These are phyloP conservation scores for Ichneumon xanthorius DNA, from an alignment of 2,888 invertebrate species.

Conservation along the genomic window DNA sequence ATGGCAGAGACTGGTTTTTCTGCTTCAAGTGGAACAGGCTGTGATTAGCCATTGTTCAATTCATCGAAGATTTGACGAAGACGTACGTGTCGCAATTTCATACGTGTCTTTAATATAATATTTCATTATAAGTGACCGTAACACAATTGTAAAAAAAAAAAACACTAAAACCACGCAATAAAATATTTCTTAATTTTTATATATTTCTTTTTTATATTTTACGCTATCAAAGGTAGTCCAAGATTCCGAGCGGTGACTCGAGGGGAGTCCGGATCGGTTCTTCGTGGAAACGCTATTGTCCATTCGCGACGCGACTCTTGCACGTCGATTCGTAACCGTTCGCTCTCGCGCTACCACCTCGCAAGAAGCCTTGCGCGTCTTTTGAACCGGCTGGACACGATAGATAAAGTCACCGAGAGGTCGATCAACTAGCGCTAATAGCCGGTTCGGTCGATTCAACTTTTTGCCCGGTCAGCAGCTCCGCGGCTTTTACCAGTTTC, in stretches of 20 bases:
- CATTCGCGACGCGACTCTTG: slow-evolving; percentile 32
- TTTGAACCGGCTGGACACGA: slow-evolving; percentile 43
- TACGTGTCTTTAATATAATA: neutral
- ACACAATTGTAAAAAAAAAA: neutral
- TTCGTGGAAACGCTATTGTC: slow-evolving; percentile 46
- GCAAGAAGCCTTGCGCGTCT: slow-evolving; percentile 35
- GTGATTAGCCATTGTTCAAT: neutral
- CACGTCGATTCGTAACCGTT: neutral
- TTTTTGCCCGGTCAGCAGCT: slow-evolving; percentile 66
- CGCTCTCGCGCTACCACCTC: neutral
- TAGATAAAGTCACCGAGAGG: slow-evolving; percentile 67
- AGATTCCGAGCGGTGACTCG: slow-evolving; percentile 19
- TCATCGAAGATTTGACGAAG: neutral
- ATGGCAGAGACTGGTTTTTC: slow-evolving; percentile 71
- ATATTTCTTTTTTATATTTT: neutral
- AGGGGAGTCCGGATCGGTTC: slow-evolving; percentile 22
- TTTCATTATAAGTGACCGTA: neutral
- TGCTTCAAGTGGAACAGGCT: neutral
- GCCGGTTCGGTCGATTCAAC: slow-evolving; percentile 73
- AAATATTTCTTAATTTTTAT: slow-evolving; percentile 13
- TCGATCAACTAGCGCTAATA: slow-evolving; percentile 74
- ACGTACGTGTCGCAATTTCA: neutral
- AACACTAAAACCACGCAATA: neutral
- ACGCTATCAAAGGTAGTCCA: neutral
- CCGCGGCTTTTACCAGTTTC: slow-evolving; percentile 60